A percentile compares a stretch with the other conserved stretches of the same genome.
Evolutionary conservation across 2,888 invertebrate genomes (phyloP).

Genomic region (Clitarchus hookeri): DNA sequence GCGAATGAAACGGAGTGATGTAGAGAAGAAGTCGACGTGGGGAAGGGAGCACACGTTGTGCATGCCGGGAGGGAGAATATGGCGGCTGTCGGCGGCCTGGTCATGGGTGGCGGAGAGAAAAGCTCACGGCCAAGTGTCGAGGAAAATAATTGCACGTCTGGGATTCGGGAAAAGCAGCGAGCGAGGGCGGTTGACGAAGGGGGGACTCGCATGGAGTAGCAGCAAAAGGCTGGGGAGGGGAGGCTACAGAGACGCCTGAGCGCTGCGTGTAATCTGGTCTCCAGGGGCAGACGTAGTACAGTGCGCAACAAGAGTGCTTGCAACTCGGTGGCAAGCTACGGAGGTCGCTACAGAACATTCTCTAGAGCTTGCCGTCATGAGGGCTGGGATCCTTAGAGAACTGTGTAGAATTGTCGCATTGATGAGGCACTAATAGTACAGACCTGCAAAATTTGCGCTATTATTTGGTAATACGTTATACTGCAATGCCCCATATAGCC

Average conservation of each 20-base stretch:
- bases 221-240: not conserved
- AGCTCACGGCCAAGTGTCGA: slow-evolving; percentile 19
- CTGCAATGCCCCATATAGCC: too few relatives aligned
- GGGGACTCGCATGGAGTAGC: not conserved
- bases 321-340: not conserved
- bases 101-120: not conserved
- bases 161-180: slow-evolving; percentile 25
- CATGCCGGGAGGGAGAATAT: slow-evolving; percentile 17
- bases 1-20: too few relatives aligned
- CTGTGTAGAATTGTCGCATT: too few relatives aligned
- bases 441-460: too few relatives aligned
- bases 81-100: not conserved
- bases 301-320: not conserved
- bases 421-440: too few relatives aligned
- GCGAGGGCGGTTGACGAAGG: not conserved
- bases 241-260: not conserved
- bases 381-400: too few relatives aligned
- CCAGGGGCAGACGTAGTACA: not conserved
- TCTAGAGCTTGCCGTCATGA: too few relatives aligned
- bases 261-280: not conserved
- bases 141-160: slow-evolving; percentile 33
- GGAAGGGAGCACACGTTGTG: not conserved
- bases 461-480: too few relatives aligned
- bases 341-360: too few relatives aligned
- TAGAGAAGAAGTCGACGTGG: too few relatives aligned